Percentiles rank a stretch among this genome's conserved stretches.
Conservation (phyloP, 2,113 vertebrate genomes). For the Sclerurus mexicanus region DNA sequence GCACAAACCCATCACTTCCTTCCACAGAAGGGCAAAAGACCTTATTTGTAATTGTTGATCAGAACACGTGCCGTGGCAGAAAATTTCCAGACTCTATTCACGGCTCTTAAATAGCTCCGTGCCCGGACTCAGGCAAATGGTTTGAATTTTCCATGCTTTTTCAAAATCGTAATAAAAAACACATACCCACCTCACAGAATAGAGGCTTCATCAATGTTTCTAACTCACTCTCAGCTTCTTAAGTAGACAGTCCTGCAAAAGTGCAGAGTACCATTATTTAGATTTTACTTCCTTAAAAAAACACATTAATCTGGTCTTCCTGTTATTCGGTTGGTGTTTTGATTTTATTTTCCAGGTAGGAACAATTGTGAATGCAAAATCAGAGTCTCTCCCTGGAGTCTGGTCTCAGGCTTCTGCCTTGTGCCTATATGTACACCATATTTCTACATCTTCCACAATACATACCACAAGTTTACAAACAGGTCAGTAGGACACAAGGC, state of each 20-base stretch:
- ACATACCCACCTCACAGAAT: slow-evolving; percentile 37
- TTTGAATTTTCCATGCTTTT: neutral
- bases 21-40: neutral
- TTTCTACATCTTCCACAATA: neutral
- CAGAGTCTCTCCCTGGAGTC: neutral
- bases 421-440: neutral
- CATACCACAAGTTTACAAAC: neutral
- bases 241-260: slow-evolving; percentile 37
- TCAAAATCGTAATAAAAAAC: neutral
- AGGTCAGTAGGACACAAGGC: neutral
- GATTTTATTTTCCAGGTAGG: neutral
- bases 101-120: neutral
- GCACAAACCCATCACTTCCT: slow-evolving; percentile 26
- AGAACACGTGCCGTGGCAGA: neutral
- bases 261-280: slow-evolving; percentile 11
- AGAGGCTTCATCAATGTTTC: slow-evolving; percentile 52
- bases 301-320: neutral
- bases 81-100: neutral
- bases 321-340: neutral
- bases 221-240: slow-evolving; percentile 47
- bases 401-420: neutral
- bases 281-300: neutral
- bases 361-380: neutral
- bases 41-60: neutral
- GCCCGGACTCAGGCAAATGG: neutral